Percentiles rank a stretch among this genome's conserved stretches.
These are phyloP conservation scores for Aptenodytes patagonicus DNA, from an alignment of 2,113 vertebrate species.

Conservation along the genomic window DNA sequence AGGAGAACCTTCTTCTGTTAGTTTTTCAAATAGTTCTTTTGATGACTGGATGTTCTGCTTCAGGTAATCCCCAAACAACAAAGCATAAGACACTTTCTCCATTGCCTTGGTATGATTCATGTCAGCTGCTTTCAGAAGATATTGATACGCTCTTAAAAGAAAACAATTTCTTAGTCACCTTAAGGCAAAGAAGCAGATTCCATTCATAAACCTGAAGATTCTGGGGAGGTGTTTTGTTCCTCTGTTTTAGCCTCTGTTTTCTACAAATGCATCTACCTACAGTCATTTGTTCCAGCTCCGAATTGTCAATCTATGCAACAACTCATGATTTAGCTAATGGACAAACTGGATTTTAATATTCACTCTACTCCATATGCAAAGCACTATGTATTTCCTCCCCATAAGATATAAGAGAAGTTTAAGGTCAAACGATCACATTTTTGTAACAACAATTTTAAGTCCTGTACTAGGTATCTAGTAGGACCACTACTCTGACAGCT, in stretches of 20 bases:
- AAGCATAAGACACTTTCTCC: conserved; percentile 94
- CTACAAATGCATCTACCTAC: neutral
- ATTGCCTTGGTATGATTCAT: conserved; percentile 91
- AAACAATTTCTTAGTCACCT: conserved; percentile 27
- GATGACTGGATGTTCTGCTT: conserved; percentile 87
- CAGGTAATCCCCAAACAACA: conserved; percentile 94
- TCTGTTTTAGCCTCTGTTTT: neutral
- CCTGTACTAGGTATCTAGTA: neutral
- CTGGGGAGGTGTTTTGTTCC: neutral
- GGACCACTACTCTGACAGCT: neutral
- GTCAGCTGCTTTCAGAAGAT: conserved; percentile 86
- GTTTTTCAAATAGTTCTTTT: conserved; percentile 89
- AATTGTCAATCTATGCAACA: neutral
- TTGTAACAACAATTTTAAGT: neutral
- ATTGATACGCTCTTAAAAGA: conserved; percentile 85
- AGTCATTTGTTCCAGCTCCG: neutral
- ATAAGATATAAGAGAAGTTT: neutral
- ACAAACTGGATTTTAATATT: neutral
- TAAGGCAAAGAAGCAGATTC: neutral
- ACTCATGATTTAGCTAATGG: neutral
- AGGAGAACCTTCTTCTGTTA: conserved; percentile 91
- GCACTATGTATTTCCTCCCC: neutral
- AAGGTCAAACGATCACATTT: neutral
- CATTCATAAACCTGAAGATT: neutral
- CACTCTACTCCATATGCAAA: neutral